Percentiles rank a stretch among this genome's conserved stretches.
Evolutionary conservation across 2,888 invertebrate species (phyloP).

Genomic region (Thera britannica): DNA sequence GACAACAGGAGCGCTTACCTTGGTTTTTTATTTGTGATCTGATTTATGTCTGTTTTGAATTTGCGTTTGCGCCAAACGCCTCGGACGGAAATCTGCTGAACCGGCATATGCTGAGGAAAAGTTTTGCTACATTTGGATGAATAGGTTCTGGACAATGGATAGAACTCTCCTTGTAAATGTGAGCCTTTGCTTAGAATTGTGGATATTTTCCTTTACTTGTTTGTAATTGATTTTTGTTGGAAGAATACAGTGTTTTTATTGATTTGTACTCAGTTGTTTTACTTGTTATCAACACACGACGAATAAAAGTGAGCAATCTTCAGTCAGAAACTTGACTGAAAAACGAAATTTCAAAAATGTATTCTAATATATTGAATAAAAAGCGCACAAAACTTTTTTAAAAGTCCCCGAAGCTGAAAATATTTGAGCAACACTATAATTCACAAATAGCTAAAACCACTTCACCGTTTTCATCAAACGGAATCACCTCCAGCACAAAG

Average conservation of each 20-base stretch:
- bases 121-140: constrained; percentile 43
- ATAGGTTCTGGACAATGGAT: constrained; percentile 27
- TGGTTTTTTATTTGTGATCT: constrained; percentile 81
- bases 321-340: too few relatives aligned
- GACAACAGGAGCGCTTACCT: constrained; percentile 84
- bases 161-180: constrained; percentile 11
- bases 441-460: constrained; percentile 24
- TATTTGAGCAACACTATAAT: constrained; percentile 3
- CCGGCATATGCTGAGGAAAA: constrained; percentile 56
- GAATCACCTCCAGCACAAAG: constrained; percentile 43
- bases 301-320: too few relatives aligned
- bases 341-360: too few relatives aligned
- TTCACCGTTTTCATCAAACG: constrained; percentile 37
- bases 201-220: neutral
- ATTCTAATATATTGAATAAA: too few relatives aligned
- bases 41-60: constrained; percentile 83
- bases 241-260: neutral
- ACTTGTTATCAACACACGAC: too few relatives aligned
- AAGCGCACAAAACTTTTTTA: neutral
- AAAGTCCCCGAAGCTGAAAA: neutral
- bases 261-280: neutral
- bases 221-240: neutral
- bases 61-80: constrained; percentile 77
- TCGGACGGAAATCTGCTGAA: constrained; percentile 67
- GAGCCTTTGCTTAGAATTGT: neutral